Conservation (phyloP, 2,113 vertebrate species). For the Hydropotes inermis region DNA sequence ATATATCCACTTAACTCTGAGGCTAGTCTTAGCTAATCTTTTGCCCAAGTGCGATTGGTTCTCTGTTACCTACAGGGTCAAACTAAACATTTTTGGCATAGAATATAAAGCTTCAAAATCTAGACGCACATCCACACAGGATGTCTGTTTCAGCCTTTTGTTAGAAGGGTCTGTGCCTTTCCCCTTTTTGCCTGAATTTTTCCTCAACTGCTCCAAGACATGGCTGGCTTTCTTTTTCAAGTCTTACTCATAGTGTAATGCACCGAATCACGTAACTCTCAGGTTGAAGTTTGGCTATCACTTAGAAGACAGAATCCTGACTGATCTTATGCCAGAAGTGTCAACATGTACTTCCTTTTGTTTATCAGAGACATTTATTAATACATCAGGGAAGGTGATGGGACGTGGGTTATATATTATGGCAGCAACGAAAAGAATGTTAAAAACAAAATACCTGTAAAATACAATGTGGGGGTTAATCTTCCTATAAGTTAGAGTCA, state of each 20-base stretch:
- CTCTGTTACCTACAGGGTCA: neutral
- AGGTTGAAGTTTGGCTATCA: neutral
- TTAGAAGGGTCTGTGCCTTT: neutral
- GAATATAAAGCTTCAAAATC: neutral
- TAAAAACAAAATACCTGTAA: neutral
- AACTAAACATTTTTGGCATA: neutral
- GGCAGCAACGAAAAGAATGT: neutral
- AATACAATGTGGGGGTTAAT: neutral
- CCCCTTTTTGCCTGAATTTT: neutral
- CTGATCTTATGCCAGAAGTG: neutral
- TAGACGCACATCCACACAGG: neutral
- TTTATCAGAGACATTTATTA: neutral
- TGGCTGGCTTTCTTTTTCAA: neutral
- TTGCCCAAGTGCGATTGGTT: neutral
- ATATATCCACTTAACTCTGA: neutral
- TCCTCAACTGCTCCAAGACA: neutral
- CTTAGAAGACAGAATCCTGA: neutral
- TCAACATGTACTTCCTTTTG: neutral
- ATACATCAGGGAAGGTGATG: neutral
- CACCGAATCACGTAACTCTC: neutral
- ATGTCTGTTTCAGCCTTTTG: neutral
- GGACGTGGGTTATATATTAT: neutral
- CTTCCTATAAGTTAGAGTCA: neutral
- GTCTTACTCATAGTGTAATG: neutral
- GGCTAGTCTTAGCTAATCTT: neutral